These are phyloP conservation scores for Scylla paramamosain DNA, from an alignment of 1,140 invertebrate genomes.

Conservation along the genomic window DNA sequence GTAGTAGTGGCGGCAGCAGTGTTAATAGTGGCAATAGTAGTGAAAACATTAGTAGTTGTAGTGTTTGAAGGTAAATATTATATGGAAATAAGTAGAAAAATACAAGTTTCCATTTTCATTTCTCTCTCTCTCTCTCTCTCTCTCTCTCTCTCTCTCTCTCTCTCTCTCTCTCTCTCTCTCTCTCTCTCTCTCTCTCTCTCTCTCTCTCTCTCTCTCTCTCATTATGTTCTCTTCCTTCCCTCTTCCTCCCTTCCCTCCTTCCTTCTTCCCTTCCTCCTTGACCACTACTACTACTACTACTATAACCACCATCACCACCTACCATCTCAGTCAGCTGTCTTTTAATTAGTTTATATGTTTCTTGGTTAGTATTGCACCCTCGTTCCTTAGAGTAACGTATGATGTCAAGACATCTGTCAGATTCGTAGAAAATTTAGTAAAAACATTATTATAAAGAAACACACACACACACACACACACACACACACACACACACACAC, in stretches of 20 bases:
- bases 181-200: background rate
- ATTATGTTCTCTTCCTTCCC: background rate
- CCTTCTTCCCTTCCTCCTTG: background rate
- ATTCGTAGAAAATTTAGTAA: background rate
- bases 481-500: slow-evolving; percentile 1
- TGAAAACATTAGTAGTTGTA: background rate
- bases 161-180: too few species aligned
- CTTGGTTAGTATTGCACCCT: too few species aligned
- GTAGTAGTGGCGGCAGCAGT: background rate
- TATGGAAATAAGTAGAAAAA: too few species aligned
- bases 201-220: background rate
- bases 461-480: slow-evolving; percentile 15
- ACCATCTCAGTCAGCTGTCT: background rate
- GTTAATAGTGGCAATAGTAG: background rate
- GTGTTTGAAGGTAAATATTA: background rate
- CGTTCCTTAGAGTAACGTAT: background rate
- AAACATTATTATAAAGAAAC: too few species aligned
- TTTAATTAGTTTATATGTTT: too few species aligned
- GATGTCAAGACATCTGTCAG: background rate
- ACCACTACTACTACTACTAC: too few species aligned
- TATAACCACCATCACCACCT: background rate
- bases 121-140: too few species aligned
- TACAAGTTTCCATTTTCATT: too few species aligned
- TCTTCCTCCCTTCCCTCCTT: too few species aligned
- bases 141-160: too few species aligned